phyloP scores from a whole-genome alignment of 2,113 vertebrate species.

The Plecturocebus donacophilus region DNA sequence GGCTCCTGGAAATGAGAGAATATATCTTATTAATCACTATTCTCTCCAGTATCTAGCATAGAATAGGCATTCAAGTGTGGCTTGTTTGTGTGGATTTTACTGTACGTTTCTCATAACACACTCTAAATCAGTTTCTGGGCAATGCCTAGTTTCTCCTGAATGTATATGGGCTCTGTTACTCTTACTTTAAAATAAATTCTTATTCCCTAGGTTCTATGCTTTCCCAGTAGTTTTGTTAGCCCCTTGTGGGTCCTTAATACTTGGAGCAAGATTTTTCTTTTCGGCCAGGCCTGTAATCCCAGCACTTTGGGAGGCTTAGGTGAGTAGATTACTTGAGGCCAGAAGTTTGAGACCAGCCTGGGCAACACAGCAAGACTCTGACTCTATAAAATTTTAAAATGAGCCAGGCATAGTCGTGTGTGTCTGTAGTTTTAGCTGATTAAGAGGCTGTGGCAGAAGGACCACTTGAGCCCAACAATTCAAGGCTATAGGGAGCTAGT shows the following conservation, averaged over 20 bases:
- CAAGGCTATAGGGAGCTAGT: no score
- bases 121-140: background rate
- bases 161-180: background rate
- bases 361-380: no score
- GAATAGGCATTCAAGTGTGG: background rate
- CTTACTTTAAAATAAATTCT: background rate
- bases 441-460: no score
- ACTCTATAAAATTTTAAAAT: no score
- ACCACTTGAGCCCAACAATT: no score
- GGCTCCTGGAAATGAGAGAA: background rate
- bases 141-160: background rate
- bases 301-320: no score
- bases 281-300: no score
- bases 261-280: background rate
- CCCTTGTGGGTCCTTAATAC: background rate
- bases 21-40: background rate
- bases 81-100: background rate
- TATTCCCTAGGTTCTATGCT: background rate
- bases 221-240: background rate
- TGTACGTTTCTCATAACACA: background rate
- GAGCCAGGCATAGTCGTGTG: no score
- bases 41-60: background rate
- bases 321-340: no score
- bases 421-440: no score
- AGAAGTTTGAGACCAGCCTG: no score